Evolutionary conservation across 2,113 vertebrate genomes (phyloP), one percentile per base, ranked within the genome.

Genomic region (Nettapus auritus): DNA sequence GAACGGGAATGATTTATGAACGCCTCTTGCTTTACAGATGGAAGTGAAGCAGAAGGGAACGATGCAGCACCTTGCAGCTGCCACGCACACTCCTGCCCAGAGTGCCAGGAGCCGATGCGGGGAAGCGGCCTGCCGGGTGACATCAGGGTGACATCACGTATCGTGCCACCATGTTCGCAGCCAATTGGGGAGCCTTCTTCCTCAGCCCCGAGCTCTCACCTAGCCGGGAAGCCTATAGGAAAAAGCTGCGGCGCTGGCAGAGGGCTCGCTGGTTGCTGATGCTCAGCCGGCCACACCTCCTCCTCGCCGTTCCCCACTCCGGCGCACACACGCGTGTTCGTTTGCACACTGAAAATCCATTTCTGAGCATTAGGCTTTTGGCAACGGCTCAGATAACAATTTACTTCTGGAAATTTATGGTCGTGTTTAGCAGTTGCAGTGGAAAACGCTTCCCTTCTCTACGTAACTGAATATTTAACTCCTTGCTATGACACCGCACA

Each of bases 101-200:
- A 67, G 70, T 23, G 70, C 88, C 91, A 85, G 84, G 31, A 40
- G 15, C 6, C 29, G 21, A 2, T 7, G 64, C 26, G 1, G 71
- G 17, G 86, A 78, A n/a, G 7, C 59, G 40, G 62, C 55, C 46
- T 76, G 95, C 78, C 3, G 4, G 25, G 26, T 95, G 96, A 97
- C 96, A 96, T 97, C 97, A 97, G 4, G 25, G 26, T 95, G 96
- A 97, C 96, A 96, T 97, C 97, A 97, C 68, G 19, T 11, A 42
- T 97, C 87, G 21, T 48, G 79, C 97, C 96, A 97, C 93, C 3
- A 1, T 1, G 7, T 5, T 11, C 6, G 25, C 92, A 93, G 94
- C 97, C 97, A 96, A 96, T 95, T 75, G 95, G 2, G 56, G 66
- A 71, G 29, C 67, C 3, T 76, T n/a, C 44, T 57, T 17, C 1